Evolutionary conservation across 2,113 vertebrate genomes (phyloP).

Genomic region (Pelobates fuscus): DNA sequence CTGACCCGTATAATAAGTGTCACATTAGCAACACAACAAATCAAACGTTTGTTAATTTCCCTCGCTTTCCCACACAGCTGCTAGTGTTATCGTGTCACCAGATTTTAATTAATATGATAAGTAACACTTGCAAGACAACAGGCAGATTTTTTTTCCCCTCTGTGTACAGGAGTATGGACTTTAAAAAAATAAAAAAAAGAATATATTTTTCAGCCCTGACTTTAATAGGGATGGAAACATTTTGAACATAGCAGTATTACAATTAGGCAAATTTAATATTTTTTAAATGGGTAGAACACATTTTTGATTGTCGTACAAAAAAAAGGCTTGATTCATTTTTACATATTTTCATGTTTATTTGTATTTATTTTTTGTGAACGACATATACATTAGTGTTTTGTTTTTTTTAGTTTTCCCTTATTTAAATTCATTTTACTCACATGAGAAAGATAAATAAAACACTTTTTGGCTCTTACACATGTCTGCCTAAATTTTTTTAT

Average conservation of each 20-base stretch:
- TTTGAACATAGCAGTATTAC: slow-evolving; percentile 54
- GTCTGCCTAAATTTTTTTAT: slow-evolving; percentile 30
- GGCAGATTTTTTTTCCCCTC: slow-evolving; percentile 71
- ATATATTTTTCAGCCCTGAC: slow-evolving; percentile 54
- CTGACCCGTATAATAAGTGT: slow-evolving; percentile 98
- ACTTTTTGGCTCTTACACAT: slow-evolving; percentile 53
- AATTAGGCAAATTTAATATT: slow-evolving; percentile 53
- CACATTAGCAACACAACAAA: slow-evolving; percentile 99
- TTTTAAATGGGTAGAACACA: slow-evolving; percentile 49
- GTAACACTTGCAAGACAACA: slow-evolving; percentile 96
- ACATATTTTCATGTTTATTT: slow-evolving; percentile 46
- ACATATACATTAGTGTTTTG: slow-evolving; percentile 8
- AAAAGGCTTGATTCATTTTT: slow-evolving; percentile 6
- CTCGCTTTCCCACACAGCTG: slow-evolving; percentile 93
- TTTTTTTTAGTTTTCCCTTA: slow-evolving; percentile 55
- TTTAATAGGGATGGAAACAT: slow-evolving; percentile 30
- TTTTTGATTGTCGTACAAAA: slow-evolving; percentile 4
- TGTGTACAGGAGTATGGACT: slow-evolving; percentile 60
- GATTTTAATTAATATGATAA: slow-evolving; percentile 99
- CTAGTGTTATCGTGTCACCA: slow-evolving; percentile 90
- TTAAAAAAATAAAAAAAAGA: slow-evolving; percentile 60
- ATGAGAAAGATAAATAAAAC: slow-evolving; percentile 47
- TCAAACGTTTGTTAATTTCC: slow-evolving; percentile 95
- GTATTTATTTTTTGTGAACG: slow-evolving; percentile 33
- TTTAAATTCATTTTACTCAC: slow-evolving; percentile 61